Evolutionary conservation across 2,888 invertebrate species (phyloP), one percentile per base, ranked within the genome.

Genomic region (Aethes cnicana): DNA sequence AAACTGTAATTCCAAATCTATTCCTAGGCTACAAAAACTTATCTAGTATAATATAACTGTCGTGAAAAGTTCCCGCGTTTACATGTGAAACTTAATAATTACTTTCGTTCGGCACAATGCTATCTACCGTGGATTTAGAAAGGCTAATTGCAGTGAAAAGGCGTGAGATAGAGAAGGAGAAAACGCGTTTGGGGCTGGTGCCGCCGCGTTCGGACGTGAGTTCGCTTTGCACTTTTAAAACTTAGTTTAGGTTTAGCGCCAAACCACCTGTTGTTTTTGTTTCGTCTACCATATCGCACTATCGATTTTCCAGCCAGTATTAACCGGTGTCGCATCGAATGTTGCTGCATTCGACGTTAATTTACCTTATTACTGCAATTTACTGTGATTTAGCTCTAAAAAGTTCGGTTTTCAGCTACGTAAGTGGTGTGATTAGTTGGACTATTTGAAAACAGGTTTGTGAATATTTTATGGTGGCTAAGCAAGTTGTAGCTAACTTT

Each of bases 111-210:
- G 39, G 36, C 53, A 80, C 77, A 82, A 88, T 88, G 87, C 68
- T 84, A 81, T 85, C 87, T 55, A 57, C 74, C 36, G 65, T 59
- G 56, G 70, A 73, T 69, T 73, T 89, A 79, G 88, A 88, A 81
- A 84, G 69, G 69, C 70, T 88, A 71, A 87, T 89, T 80, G 63
- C 72, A 41, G 72, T 66, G 72, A 89, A 89, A 82, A 85, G 74
- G 67, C 76, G 74, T 72, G 83, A 84, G 71, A 83, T 89, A 68
- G 75, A 84, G 66, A 72, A 70, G 53, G 89, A 89, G 74, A 89
- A 88, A 81, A 68, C 62, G 14, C 59, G 62, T 54, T 67, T 89
- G 43, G 86, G 86, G 21, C 62, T 84, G 47, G 55, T 60, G 25
- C 59, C 68, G 16, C 54, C 63, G 21, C 50, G 28, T 36, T 54